These are phyloP conservation scores for Anoplolepis gracilipes DNA, from an alignment of 1,140 invertebrate genomes.

Conservation along the genomic window DNA sequence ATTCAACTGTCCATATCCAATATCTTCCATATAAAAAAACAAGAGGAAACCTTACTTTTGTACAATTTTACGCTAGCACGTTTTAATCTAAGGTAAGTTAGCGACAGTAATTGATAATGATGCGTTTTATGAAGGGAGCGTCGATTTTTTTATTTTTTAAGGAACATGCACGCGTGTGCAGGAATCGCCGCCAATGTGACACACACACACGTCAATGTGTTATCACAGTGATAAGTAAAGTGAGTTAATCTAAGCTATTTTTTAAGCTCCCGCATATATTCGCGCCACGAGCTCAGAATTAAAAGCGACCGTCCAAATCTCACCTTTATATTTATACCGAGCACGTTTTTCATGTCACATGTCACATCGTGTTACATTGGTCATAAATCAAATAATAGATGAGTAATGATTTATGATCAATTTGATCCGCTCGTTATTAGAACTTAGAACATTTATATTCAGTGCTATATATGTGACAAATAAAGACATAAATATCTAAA, in stretches of 20 bases:
- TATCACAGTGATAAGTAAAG: constrained; percentile 71
- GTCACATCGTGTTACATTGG: neutral
- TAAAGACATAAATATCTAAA: constrained; percentile 67
- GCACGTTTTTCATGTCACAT: neutral
- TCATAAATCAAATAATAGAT: neutral
- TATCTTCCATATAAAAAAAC: constrained; percentile 30
- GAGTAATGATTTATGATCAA: neutral
- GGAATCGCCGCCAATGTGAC: neutral
- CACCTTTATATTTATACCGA: neutral
- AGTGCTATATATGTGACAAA: neutral
- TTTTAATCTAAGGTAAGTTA: constrained; percentile 47
- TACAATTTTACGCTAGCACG: constrained; percentile 70
- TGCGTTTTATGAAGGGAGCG: constrained; percentile 59
- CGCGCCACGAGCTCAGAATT: neutral
- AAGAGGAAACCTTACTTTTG: constrained; percentile 35
- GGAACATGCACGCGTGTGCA: constrained; percentile 22
- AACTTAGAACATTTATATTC: neutral
- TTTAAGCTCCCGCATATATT: neutral
- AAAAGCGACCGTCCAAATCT: constrained; percentile 5
- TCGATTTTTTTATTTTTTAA: constrained; percentile 67
- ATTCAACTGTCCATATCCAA: neutral
- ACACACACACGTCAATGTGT: neutral
- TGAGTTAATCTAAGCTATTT: constrained; percentile 63
- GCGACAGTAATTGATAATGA: neutral
- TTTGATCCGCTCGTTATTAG: constrained; percentile 4